Base-by-base conservation (phyloP, 2,113 vertebrate genomes). In the Struthio camelus region DNA sequence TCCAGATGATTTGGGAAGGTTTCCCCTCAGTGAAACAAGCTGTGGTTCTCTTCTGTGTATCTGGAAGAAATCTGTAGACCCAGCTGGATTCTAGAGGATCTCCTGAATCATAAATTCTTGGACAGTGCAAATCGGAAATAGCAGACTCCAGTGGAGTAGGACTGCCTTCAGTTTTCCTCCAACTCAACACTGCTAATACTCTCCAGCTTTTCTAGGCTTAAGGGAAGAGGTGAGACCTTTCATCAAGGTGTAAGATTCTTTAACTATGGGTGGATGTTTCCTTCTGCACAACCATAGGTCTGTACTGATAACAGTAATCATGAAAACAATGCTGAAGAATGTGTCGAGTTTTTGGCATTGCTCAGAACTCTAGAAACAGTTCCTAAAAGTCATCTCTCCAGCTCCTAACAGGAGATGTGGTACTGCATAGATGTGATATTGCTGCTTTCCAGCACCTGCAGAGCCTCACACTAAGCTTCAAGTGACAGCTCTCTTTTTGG, bases 251-350 rank as follows among this genome's bases (percentile, higher is more conserved):
- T 66, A 58, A 70, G 66, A 62, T 20, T n/a, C 22, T 89, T 77
- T n/a, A 14, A 2, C 79, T 80, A 78, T 96, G 96, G 87, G 81
- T 95, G 85, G 77, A 87, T 94, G 81, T 95, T 97, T 94, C 94
- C 93, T 95, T 96, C 95, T 64, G 67, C 77, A 34, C 7, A 32
- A 27, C 42, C 32, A 5, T 30, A 46, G 66, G 16, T 80, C 78
- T 91, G 42, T 54, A 76, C 36, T 38, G 78, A 80, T 50, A 87
- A 18, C 75, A 85, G 27, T 89, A 90, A 79, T 87, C 27, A n/a
- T 87, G 48, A 96, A 95, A 96, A n/a, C 32, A 61, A 7, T 34
- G 32, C 48, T 72, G 4, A 67, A 89, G 28, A 56, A n/a, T 48
- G 18, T 62, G n/a, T 81, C 34, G 67, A 8, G 20, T 13, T 66